Conservation (phyloP, 2,113 vertebrate genomes). For the Microcebus ravelobensis region DNA sequence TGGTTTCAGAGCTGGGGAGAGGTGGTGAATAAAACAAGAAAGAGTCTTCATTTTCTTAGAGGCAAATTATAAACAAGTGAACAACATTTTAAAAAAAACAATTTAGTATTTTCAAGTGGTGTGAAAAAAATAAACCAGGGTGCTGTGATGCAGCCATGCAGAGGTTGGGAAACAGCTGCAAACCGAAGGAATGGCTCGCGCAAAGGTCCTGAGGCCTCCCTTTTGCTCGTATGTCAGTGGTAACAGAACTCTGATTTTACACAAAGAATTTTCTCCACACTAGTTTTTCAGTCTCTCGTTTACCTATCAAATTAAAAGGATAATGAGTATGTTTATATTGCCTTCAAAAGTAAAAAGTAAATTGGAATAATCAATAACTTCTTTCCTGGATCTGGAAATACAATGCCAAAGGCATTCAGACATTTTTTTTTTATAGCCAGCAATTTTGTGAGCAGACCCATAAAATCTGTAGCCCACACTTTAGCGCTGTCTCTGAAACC, state of each 20-base stretch:
- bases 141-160: neutral
- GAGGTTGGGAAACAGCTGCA: neutral
- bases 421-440: constrained; percentile 38
- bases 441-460: neutral
- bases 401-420: neutral
- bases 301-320: neutral
- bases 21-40: neutral
- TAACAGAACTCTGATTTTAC: neutral
- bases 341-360: neutral
- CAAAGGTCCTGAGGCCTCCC: neutral
- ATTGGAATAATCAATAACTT: neutral
- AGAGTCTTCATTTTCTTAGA: neutral
- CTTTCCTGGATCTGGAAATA: neutral
- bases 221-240: neutral
- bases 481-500: neutral
- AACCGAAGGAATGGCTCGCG: neutral
- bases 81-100: neutral
- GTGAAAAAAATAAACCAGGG: neutral
- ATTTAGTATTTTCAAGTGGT: neutral
- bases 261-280: neutral
- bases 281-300: neutral
- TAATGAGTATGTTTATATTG: neutral
- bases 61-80: neutral
- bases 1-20: neutral
- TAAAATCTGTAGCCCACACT: neutral